Base-by-base conservation (phyloP, 2,888 invertebrate genomes). In the Elegia similella region DNA sequence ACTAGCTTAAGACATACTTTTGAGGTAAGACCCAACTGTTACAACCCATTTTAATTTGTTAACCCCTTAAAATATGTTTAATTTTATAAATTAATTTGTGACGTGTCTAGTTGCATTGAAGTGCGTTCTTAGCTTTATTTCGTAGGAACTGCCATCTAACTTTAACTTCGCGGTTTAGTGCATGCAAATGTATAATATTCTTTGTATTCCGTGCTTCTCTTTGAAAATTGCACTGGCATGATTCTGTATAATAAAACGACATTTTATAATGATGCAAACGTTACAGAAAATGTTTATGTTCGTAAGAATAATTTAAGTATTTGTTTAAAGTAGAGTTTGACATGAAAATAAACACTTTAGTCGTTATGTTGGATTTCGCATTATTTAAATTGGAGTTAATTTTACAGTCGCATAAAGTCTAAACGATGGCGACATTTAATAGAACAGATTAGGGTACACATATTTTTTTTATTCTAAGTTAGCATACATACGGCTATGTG, bases 191-290 rank as follows among this genome's bases (percentile, higher is more conserved):
- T 55, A 46, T 55, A 46, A 55, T 62, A 53, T 52, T 32, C 65
- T 74, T 70, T 67, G 68, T 69, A 65, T 79, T 68, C 72, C 75
- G 73, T 84, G 78, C 73, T 62, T 23, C 58, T 63, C 69, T 65
- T 59, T 68, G 65, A 72, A 73, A 75, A 68, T 69, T 76, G 72
- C 76, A 75, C 56, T 78, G 56, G 73, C 78, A 75, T 80, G 79
- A 69, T 67, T 67, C 63, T 56, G 64, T 69, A 69, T 67, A 71
- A 69, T 79, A 72, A 72, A 73, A 71, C 63, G 65, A 58, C 58
- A 66, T 67, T 75, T 73, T 73, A 74, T 68, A 67, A 59, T 62
- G 58, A 58, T 56, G 29, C 34, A 32, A 48, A 48, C 17, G 50
- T 34, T 50, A 17, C 50, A 48, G 32, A 57, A 46, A 50, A 50